Percentiles rank a stretch among this genome's conserved stretches.
Conservation (phyloP, 2,888 invertebrate genomes). For the Xanthorhoe spadicearia region DNA sequence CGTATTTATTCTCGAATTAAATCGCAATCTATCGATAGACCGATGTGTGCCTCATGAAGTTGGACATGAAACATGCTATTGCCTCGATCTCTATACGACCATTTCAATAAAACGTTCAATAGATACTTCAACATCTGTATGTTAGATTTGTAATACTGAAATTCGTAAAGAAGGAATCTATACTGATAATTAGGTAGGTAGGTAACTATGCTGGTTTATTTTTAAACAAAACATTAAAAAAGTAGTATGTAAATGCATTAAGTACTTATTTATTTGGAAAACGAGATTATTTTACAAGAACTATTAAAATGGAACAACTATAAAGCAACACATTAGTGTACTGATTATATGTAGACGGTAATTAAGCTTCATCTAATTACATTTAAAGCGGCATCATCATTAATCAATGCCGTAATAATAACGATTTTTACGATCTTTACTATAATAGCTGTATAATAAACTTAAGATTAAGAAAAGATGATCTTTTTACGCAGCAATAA, state of each 20-base stretch:
- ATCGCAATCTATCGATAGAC: slow-evolving; percentile 18
- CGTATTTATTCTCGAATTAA: slow-evolving; percentile 9
- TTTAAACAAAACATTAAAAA: too few species aligned
- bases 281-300: too few species aligned
- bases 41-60: background rate
- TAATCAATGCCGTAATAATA: background rate
- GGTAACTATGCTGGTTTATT: too few species aligned
- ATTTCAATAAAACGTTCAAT: background rate
- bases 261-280: too few species aligned
- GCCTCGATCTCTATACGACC: background rate
- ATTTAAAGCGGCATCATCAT: background rate
- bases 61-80: slow-evolving; percentile 9
- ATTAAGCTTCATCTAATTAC: background rate
- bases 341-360: too few species aligned
- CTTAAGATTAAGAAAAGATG: background rate
- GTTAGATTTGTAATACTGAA: background rate
- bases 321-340: background rate
- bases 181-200: too few species aligned
- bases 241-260: too few species aligned
- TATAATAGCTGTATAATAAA: background rate
- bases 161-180: too few species aligned
- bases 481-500: slow-evolving; percentile 17
- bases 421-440: background rate
- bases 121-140: background rate
- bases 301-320: too few species aligned